phyloP scores from a whole-genome alignment of 2,888 invertebrate genomes.

The Rugalucina vietnamica region DNA sequence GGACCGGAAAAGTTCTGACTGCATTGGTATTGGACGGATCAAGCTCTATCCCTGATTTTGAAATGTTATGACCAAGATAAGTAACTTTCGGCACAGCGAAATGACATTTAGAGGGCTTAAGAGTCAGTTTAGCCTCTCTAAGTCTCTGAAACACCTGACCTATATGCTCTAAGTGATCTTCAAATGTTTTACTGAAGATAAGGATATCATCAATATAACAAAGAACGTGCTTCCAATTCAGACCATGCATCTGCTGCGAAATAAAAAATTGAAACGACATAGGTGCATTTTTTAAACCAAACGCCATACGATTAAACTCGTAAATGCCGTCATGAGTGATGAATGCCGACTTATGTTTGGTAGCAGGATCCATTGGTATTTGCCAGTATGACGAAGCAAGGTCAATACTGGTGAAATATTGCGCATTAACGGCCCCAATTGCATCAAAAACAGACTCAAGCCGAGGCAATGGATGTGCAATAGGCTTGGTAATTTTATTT shows the following conservation, averaged over 20 bases:
- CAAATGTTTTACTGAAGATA: constrained; percentile 46
- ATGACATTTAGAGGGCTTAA: constrained; percentile 61
- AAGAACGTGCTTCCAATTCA: constrained; percentile 57
- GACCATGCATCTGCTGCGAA: constrained; percentile 36
- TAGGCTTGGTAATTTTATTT: constrained; percentile 30
- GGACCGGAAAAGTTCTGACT: constrained; percentile 10
- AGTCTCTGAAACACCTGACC: constrained; percentile 48
- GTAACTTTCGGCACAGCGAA: constrained; percentile 40
- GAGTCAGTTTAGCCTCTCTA: constrained; percentile 46
- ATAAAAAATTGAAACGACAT: constrained; percentile 51
- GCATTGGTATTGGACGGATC: neutral
- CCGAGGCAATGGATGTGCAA: constrained; percentile 14
- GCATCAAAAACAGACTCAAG: constrained; percentile 36
- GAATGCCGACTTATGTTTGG: constrained; percentile 51
- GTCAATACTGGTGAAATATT: constrained; percentile 52
- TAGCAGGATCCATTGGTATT: constrained; percentile 34
- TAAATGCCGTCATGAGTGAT: constrained; percentile 51
- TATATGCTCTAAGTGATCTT: constrained; percentile 55
- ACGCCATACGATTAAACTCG: constrained; percentile 50
- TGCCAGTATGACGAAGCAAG: constrained; percentile 52
- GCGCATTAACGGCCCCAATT: constrained; percentile 7
- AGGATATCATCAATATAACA: constrained; percentile 65
- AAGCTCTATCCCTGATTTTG: constrained; percentile 13
- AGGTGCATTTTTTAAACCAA: constrained; percentile 56
- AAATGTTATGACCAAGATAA: constrained; percentile 22